These are phyloP conservation scores for Pelusios castaneus DNA, from an alignment of 2,113 vertebrate genomes.

Conservation along the genomic window DNA sequence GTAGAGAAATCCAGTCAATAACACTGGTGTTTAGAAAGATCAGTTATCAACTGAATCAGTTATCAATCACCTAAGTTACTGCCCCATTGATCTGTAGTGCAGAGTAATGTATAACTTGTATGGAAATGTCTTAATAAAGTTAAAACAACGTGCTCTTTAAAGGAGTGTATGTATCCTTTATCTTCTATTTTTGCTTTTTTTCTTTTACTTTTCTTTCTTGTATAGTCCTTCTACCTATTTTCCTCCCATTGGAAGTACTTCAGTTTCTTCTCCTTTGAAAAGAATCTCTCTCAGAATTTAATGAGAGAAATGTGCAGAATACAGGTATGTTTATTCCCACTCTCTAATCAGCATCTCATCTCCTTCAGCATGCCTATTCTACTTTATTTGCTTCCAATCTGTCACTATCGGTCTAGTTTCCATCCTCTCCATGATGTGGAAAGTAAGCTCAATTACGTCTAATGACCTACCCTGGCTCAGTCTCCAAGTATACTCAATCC, in stretches of 20 bases:
- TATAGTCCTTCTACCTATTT: not conserved
- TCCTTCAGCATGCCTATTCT: not conserved
- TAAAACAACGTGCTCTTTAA: not conserved
- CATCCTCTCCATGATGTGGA: not conserved
- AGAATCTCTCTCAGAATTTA: not conserved
- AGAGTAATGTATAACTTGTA: not conserved
- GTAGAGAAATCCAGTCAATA: not conserved
- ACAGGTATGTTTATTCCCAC: not conserved
- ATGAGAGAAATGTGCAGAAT: not conserved
- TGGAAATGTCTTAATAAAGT: not conserved
- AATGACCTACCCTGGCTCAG: not conserved
- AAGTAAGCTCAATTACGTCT: not conserved
- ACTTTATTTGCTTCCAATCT: not conserved
- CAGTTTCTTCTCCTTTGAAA: not conserved
- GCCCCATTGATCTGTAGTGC: constrained; percentile 4
- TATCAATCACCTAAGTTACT: no score
- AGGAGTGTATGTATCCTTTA: not conserved
- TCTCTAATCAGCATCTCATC: not conserved
- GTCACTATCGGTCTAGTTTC: not conserved
- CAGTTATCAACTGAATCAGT: not conserved
- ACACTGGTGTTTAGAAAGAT: not conserved
- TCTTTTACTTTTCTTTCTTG: not conserved
- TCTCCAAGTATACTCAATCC: not conserved
- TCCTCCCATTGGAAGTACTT: not conserved
- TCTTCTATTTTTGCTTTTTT: not conserved